These are phyloP conservation scores for Charina bottae DNA, from an alignment of 2,113 vertebrate genomes.

Conservation along the genomic window DNA sequence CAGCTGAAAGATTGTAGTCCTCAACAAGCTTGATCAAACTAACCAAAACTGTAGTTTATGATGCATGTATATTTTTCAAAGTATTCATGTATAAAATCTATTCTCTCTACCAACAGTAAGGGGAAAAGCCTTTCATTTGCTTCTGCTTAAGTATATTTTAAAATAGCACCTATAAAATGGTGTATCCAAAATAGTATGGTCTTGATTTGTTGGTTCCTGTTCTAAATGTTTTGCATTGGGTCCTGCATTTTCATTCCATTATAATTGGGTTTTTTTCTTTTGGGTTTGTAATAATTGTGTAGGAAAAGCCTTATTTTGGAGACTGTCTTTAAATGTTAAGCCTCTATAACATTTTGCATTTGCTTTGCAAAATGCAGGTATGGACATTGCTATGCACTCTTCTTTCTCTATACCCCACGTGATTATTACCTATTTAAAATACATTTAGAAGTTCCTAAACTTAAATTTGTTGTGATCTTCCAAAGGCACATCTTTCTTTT, in stretches of 20 bases:
- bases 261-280: constrained; percentile 14
- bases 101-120: not conserved
- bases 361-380: not conserved
- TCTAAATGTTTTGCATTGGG: not conserved
- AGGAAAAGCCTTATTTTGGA: constrained; percentile 1
- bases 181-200: not conserved
- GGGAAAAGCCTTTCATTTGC: not conserved
- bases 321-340: not conserved
- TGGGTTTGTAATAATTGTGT: not conserved
- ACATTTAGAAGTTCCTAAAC: not conserved
- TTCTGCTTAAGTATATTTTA: not conserved
- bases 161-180: not conserved
- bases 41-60: not conserved
- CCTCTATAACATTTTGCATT: not conserved
- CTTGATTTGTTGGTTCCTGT: not conserved
- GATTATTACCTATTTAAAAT: not conserved
- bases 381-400: not conserved
- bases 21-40: not conserved
- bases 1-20: not conserved
- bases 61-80: not conserved
- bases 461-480: not conserved
- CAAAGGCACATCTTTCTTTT: not conserved
- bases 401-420: not conserved
- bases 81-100: not conserved
- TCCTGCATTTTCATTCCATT: constrained; percentile 8